Conservation (phyloP, 2,888 invertebrate genomes). For the Rapana venosa region DNA sequence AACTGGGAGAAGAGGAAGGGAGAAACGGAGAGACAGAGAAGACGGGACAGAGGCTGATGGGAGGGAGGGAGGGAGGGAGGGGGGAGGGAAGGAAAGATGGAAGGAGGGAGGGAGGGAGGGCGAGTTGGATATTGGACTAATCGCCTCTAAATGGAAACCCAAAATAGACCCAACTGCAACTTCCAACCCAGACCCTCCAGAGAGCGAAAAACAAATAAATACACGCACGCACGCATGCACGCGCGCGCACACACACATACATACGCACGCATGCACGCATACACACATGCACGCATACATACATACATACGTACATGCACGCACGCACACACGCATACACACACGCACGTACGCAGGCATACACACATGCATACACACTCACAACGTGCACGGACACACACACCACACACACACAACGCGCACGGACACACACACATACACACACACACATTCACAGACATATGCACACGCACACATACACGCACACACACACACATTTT, state of each 20-base stretch:
- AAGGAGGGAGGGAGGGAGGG: too few relatives aligned
- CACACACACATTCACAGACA: neutral
- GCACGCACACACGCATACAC: too few relatives aligned
- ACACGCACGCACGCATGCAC: neutral
- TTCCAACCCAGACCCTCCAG: too few relatives aligned
- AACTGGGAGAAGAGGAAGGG: too few relatives aligned
- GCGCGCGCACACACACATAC: neutral
- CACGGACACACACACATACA: neutral
- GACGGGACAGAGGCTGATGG: too few relatives aligned
- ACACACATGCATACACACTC: neutral
- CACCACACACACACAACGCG: constrained; percentile 7
- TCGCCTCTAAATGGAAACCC: too few relatives aligned
- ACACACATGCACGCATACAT: neutral
- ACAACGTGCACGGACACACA: neutral
- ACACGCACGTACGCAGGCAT: neutral
- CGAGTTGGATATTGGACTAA: too few relatives aligned
- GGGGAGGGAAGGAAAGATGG: too few relatives aligned
- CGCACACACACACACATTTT: neutral
- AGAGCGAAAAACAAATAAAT: neutral
- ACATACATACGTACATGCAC: neutral
- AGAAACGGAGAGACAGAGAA: too few relatives aligned
- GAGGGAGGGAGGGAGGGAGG: too few relatives aligned
- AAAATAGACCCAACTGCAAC: too few relatives aligned
- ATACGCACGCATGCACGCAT: neutral
- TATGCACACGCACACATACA: neutral